Evolutionary conservation across 2,888 invertebrate genomes (phyloP).

Genomic region (Lycaena phlaeas): DNA sequence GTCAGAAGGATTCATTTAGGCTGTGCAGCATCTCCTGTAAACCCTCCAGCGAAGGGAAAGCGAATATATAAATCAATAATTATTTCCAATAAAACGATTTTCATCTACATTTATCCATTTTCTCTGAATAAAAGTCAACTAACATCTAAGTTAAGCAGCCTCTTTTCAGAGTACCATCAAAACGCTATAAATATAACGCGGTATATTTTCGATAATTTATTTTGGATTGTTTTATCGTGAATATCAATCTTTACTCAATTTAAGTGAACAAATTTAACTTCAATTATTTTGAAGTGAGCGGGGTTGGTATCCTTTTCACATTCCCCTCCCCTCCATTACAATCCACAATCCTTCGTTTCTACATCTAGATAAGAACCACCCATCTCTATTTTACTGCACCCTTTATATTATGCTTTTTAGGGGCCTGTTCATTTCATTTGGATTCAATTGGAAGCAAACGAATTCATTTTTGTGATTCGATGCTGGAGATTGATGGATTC

Average conservation of each 20-base stretch:
- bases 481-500: slow-evolving; percentile 50
- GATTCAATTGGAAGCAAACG: slow-evolving; percentile 60
- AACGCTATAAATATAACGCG: no score
- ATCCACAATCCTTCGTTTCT: slow-evolving; percentile 60
- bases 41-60: no score
- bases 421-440: slow-evolving; percentile 62
- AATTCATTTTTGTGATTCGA: slow-evolving; percentile 55
- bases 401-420: slow-evolving; percentile 45
- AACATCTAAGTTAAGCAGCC: no score
- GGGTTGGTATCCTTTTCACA: slow-evolving; percentile 62
- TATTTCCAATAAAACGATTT: no score
- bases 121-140: no score
- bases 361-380: slow-evolving; percentile 65
- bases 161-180: no score
- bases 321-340: slow-evolving; percentile 64
- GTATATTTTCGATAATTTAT: no score
- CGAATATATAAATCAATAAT: no score
- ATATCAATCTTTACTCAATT: slow-evolving; percentile 36
- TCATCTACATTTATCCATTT: no score
- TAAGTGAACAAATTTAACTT: slow-evolving; percentile 70
- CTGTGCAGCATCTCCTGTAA: no score
- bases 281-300: slow-evolving; percentile 68
- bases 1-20: no score
- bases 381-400: slow-evolving; percentile 57
- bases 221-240: slow-evolving; percentile 7